phyloP scores from a whole-genome alignment of 1,140 invertebrate genomes.

The Brachionus manjavacas region DNA sequence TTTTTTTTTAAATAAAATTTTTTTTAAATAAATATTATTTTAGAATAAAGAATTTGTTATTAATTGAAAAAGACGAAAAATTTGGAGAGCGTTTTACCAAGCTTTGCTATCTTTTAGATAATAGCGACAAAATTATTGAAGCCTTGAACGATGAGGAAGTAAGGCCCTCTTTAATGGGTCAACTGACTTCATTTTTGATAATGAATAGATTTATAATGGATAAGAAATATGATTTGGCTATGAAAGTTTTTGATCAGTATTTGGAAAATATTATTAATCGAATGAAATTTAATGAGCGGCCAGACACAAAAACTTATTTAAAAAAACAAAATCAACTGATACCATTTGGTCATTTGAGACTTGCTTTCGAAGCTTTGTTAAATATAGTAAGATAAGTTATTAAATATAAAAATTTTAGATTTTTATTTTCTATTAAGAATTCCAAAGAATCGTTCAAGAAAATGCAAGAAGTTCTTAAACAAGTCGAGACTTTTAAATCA shows the following conservation, averaged over 20 bases:
- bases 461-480: constrained; percentile 1
- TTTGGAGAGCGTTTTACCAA: not conserved
- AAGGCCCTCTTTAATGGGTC: not conserved
- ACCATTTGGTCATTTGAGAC: constrained; percentile 38
- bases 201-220: constrained; percentile 22
- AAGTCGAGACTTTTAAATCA: not conserved
- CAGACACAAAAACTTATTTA: not conserved
- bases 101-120: not conserved
- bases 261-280: not conserved
- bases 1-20: not conserved
- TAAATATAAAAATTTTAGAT: not conserved
- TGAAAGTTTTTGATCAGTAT: constrained; percentile 17
- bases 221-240: not conserved
- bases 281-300: not conserved
- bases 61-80: constrained; percentile 10
- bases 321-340: constrained; percentile 35
- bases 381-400: not conserved
- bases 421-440: not conserved
- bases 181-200: constrained; percentile 22
- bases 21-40: not conserved
- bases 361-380: not conserved
- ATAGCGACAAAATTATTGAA: constrained; percentile 3
- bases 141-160: not conserved
- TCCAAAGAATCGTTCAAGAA: constrained; percentile 20
- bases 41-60: not conserved